Conservation (phyloP, 2,113 vertebrate genomes). For the Lepus americanus region DNA sequence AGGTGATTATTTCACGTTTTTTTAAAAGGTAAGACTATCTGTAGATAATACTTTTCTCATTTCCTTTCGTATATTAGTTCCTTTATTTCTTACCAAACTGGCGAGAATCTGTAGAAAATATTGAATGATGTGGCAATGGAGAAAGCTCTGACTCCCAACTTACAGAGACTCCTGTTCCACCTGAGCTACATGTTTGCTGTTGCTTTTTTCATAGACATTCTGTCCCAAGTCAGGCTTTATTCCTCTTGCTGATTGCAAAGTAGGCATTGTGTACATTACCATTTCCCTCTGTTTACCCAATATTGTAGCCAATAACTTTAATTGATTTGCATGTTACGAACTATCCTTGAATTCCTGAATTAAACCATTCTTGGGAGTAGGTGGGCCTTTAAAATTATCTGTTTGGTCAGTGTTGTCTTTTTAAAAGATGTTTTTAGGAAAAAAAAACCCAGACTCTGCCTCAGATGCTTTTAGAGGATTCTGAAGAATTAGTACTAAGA, state of each 20-base stretch:
- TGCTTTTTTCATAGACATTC: neutral
- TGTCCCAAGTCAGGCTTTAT: neutral
- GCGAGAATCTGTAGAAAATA: neutral
- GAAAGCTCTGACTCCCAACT: neutral
- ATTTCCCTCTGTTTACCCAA: slow-evolving; percentile 2
- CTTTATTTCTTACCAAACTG: neutral
- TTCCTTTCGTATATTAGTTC: neutral
- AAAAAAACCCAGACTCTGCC: neutral
- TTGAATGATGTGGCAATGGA: neutral
- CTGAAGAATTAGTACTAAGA: neutral
- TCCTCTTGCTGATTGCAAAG: neutral
- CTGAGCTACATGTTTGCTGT: neutral
- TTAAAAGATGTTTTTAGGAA: neutral
- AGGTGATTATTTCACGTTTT: neutral
- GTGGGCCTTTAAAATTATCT: neutral
- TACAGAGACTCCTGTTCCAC: neutral
- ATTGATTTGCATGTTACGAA: neutral
- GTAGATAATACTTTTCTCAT: neutral
- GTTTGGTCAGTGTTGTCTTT: neutral
- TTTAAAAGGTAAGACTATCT: neutral
- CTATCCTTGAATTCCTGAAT: neutral
- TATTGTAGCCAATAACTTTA: neutral
- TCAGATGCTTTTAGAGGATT: neutral
- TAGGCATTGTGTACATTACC: neutral
- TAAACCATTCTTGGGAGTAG: neutral